Conservation (phyloP, 30 jellyfish, hydroid and myxozoan species). For the Sanderia malayensis region DNA sequence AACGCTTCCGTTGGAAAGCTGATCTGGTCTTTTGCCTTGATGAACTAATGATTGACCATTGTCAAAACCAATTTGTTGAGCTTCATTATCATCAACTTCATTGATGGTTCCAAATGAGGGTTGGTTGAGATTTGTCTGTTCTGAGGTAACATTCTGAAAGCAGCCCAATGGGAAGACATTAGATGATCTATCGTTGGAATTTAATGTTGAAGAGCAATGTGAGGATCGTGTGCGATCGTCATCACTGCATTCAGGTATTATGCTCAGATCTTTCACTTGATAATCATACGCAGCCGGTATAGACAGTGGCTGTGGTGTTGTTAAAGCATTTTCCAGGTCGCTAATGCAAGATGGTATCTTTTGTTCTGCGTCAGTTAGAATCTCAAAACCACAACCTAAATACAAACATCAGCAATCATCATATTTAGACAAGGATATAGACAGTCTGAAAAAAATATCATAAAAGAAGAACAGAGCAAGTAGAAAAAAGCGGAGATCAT, state of each 20-base stretch:
- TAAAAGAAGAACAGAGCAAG: too few relatives aligned
- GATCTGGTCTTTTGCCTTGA: neutral
- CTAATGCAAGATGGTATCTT: too few relatives aligned
- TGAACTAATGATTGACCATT: neutral
- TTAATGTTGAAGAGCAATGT: neutral
- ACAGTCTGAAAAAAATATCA: too few relatives aligned
- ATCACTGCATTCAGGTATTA: conserved; percentile 1
- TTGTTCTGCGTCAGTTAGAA: too few relatives aligned
- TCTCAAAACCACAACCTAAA: too few relatives aligned
- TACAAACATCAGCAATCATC: too few relatives aligned
- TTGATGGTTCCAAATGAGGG: neutral
- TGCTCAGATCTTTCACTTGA: conserved; percentile 6
- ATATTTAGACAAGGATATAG: too few relatives aligned
- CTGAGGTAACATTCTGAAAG: neutral
- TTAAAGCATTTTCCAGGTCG: too few relatives aligned
- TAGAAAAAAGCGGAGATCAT: too few relatives aligned
- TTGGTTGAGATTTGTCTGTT: neutral
- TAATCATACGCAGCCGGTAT: neutral
- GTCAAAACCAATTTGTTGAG: neutral
- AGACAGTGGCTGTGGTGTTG: too few relatives aligned
- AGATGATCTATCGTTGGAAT: neutral
- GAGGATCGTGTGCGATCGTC: neutral
- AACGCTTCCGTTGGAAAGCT: neutral
- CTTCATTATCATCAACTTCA: neutral
- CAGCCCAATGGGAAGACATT: neutral